Evolutionary conservation across 2,113 vertebrate genomes (phyloP), one percentile per base, ranked within the genome.

Genomic region (Equus przewalskii): DNA sequence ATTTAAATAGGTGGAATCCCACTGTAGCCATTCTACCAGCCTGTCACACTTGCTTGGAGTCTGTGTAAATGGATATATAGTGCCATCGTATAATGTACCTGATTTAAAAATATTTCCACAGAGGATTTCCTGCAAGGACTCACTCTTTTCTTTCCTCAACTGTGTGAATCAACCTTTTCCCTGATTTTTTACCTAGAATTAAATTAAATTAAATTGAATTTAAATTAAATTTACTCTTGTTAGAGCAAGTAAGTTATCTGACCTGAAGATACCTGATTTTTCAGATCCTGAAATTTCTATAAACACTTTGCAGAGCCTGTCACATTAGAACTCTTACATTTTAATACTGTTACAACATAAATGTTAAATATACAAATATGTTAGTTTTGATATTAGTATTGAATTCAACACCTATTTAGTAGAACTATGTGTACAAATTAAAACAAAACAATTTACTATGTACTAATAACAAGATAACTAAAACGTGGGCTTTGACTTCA

Each of bases 161-260:
- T 69, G 91, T 73, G 79, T 73, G 78, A 90, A 75, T 73, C 41
- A 95, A 83, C 26, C 0, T 14, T 83, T 83, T 33, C 4, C 12
- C 67, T 83, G 33, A 81, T 60, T 88, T 95, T 88, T 58, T 79
- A 65, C 36, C 70, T 81, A n/a, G 65, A 76, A 81, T 97, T 84
- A 90, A 51, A 72, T 41, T 97, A 72, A 65, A 22, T 60, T 64
- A 54, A 94, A 64, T 54, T 70, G 97, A 72, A 65, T 19, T 60
- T 64, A 54, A 94, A 75, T 54, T 70, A 85, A 41, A 65, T 58
- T 65, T 70, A 58, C 89, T 88, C 49, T 88, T 75, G 16, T 30
- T 86, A 22, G 60, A 79, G 92, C 16, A 41, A 89, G 90, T 91
- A 60, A 5, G 3, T 67, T 89, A 26, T 41, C 10, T 95, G 49